Evolutionary conservation across 2,888 invertebrate genomes (phyloP).

Genomic region (Rhaphigaster nebulosa): DNA sequence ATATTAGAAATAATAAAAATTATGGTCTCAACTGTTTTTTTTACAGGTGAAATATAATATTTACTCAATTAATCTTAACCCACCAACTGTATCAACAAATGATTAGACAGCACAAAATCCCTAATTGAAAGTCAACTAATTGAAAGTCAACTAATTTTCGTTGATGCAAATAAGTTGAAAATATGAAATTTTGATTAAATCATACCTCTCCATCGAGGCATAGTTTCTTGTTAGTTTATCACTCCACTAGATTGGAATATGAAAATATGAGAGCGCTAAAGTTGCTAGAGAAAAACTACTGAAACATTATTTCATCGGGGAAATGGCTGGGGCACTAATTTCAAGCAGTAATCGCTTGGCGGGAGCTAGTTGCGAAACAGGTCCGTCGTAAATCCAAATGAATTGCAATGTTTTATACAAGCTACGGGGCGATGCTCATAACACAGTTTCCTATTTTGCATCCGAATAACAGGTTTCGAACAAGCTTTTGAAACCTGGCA

Average conservation of each 20-base stretch:
- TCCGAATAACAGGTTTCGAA: no score
- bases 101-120: not conserved
- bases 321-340: not conserved
- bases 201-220: not conserved
- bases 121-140: not conserved
- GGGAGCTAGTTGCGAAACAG: not conserved
- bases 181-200: conserved; percentile 6
- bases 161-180: not conserved
- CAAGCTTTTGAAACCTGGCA: not conserved
- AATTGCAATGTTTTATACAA: not conserved
- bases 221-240: not conserved
- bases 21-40: no score
- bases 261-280: not conserved
- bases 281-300: conserved; percentile 1
- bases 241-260: not conserved
- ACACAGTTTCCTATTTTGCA: not conserved
- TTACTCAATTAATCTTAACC: not conserved
- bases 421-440: not conserved
- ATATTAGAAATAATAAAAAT: no score
- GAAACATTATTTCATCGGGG: conserved; percentile 4
- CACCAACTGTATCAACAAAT: not conserved
- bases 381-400: not conserved
- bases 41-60: no score
- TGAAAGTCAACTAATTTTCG: not conserved
- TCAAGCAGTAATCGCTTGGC: not conserved